A percentile compares a stretch with the other conserved stretches of the same genome.
phyloP scores from a whole-genome alignment of 2,888 invertebrate genomes.

The Dugesia japonica region DNA sequence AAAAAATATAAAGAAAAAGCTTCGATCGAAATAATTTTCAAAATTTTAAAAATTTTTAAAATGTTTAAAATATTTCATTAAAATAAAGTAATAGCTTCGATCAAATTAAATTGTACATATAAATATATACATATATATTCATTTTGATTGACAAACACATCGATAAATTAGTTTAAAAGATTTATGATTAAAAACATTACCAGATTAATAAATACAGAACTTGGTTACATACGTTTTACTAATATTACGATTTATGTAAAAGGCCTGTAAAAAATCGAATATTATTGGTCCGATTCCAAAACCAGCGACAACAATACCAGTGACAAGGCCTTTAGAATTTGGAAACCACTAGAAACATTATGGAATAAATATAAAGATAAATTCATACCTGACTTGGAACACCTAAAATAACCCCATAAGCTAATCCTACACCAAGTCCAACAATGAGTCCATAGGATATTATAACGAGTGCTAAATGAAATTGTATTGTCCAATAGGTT shows the following conservation, averaged over 20 bases:
- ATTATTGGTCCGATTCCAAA: neutral
- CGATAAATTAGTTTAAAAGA: too few relatives aligned
- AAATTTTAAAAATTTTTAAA: too few relatives aligned
- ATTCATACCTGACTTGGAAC: neutral
- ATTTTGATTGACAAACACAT: too few relatives aligned
- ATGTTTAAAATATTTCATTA: too few relatives aligned
- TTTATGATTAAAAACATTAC: too few relatives aligned
- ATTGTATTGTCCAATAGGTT: neutral
- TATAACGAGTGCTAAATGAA: neutral
- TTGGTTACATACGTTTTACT: neutral
- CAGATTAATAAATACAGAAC: too few relatives aligned
- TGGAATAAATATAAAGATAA: too few relatives aligned
- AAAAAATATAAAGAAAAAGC: too few relatives aligned
- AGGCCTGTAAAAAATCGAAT: neutral
- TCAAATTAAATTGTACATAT: too few relatives aligned
- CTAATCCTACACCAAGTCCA: slow-evolving; percentile 1
- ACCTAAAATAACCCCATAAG: neutral
- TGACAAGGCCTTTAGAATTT: neutral
- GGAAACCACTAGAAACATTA: slow-evolving; percentile 3
- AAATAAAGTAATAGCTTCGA: too few relatives aligned
- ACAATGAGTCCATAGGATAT: neutral
- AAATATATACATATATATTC: too few relatives aligned
- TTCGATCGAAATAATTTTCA: too few relatives aligned
- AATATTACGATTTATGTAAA: neutral
- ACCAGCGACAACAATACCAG: neutral